Percentiles rank a stretch among this genome's conserved stretches.
Conservation (phyloP, 2,888 invertebrate species). For the Phengaris arion region DNA sequence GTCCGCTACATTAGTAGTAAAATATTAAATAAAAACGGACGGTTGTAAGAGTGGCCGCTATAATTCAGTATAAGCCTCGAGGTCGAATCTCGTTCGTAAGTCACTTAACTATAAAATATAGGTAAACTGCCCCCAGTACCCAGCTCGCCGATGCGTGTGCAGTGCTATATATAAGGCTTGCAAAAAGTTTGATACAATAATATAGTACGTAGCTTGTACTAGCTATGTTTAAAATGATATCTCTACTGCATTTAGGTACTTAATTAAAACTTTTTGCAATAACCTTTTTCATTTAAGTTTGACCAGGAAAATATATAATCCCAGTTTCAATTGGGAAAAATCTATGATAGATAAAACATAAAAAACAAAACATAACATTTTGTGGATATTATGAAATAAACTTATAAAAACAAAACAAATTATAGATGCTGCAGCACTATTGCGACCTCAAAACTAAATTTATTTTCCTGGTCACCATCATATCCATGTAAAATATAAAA, state of each 20-base stretch:
- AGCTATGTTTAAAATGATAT: neutral
- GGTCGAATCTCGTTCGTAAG: slow-evolving; percentile 26
- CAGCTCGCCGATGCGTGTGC: slow-evolving; percentile 22
- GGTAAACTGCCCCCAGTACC: slow-evolving; percentile 24
- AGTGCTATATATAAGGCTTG: neutral
- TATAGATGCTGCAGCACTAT: neutral
- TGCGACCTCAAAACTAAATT: neutral
- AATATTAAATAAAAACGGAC: slow-evolving; percentile 38
- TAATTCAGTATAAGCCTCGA: slow-evolving; percentile 21
- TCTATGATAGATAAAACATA: neutral
- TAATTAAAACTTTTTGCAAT: neutral
- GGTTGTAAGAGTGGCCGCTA: slow-evolving; percentile 33
- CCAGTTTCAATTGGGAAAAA: neutral
- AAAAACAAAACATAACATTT: neutral
- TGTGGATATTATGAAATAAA: neutral
- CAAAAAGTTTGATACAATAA: slow-evolving; percentile 16
- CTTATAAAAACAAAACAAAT: slow-evolving; percentile 1
- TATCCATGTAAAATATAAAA: neutral
- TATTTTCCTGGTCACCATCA: neutral
- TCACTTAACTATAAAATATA: slow-evolving; percentile 20
- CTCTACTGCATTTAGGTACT: neutral
- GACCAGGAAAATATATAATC: slow-evolving; percentile 6
- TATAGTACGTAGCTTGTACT: neutral
- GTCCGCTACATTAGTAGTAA: slow-evolving; percentile 54
- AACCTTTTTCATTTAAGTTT: neutral